phyloP scores from a whole-genome alignment of 1,140 invertebrate species.

The Monochamus saltuarius region DNA sequence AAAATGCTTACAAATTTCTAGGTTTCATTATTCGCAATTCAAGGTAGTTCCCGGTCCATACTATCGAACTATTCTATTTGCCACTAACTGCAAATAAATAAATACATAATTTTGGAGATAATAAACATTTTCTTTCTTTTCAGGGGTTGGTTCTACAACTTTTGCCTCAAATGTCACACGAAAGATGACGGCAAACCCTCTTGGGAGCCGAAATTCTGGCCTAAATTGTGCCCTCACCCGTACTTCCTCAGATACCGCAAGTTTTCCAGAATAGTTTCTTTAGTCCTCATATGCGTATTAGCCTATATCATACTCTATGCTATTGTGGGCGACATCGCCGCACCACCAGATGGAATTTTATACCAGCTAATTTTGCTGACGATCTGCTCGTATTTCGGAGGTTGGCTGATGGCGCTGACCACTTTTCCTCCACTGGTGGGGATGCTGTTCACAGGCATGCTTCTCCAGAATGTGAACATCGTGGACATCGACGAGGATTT shows the following conservation, averaged over 20 bases:
- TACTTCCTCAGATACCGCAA: slow-evolving; percentile 78
- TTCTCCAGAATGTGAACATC: slow-evolving; percentile 73
- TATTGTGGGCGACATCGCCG: slow-evolving; percentile 66
- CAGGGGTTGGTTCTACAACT: slow-evolving; percentile 73
- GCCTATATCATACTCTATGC: slow-evolving; percentile 70
- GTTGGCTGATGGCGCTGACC: slow-evolving; percentile 72
- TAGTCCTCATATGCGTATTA: slow-evolving; percentile 68
- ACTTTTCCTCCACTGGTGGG: slow-evolving; percentile 83
- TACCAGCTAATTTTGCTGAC: slow-evolving; percentile 75
- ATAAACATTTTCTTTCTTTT: slow-evolving; percentile 27
- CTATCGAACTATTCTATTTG: too few relatives aligned
- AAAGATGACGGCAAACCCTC: slow-evolving; percentile 67
- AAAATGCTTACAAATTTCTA: too few relatives aligned
- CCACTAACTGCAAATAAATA: too few relatives aligned
- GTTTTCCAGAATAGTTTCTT: slow-evolving; percentile 68
- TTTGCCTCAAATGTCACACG: slow-evolving; percentile 69
- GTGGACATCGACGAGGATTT: slow-evolving; percentile 62
- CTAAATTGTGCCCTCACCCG: slow-evolving; percentile 74
- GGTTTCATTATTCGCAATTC: too few relatives aligned
- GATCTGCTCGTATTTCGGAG: slow-evolving; percentile 78
- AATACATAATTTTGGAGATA: too few relatives aligned
- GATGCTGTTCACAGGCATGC: slow-evolving; percentile 81
- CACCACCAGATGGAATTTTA: slow-evolving; percentile 71
- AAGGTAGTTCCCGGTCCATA: too few relatives aligned
- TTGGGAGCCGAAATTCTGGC: slow-evolving; percentile 77